A percentile compares a stretch with the other conserved stretches of the same genome.
phyloP scores from a whole-genome alignment of 2,797 vertebrate genomes.

The Psittacula derbiana region DNA sequence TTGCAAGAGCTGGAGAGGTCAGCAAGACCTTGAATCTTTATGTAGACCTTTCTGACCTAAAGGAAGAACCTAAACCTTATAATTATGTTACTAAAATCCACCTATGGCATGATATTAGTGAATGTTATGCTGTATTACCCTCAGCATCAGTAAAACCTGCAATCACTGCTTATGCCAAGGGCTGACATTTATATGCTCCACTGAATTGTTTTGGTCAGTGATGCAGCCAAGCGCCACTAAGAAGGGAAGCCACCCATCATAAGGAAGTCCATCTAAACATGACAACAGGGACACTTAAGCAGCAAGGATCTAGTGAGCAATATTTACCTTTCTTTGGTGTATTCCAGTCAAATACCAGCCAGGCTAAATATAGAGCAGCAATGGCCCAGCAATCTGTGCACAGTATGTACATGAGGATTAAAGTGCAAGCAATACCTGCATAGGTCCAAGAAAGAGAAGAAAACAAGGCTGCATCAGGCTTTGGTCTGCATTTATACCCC shows the following conservation, averaged over 20 bases:
- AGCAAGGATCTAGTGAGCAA: not conserved
- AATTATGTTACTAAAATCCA: not conserved
- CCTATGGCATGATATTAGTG: not conserved
- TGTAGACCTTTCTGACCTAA: not conserved
- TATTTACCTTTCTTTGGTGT: constrained; percentile 90
- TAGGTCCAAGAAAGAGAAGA: not conserved
- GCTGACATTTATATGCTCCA: not conserved
- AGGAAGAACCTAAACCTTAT: not conserved
- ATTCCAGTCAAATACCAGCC: constrained; percentile 97
- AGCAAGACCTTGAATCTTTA: not conserved
- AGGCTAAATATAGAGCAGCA: constrained; percentile 88
- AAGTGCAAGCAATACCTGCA: constrained; percentile 84
- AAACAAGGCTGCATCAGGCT: not conserved
- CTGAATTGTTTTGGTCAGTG: not conserved
- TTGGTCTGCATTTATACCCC: not conserved
- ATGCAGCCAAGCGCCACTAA: not conserved
- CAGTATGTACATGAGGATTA: constrained; percentile 88
- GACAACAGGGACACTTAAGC: not conserved
- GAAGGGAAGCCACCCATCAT: not conserved
- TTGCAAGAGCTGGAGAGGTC: not conserved
- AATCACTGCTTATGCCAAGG: not conserved
- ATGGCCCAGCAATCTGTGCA: constrained; percentile 94
- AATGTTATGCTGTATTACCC: not conserved
- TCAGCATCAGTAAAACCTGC: not conserved
- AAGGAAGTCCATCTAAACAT: not conserved